Evolutionary conservation across 2,888 invertebrate species (phyloP).

Genomic region (Seira sanloemensis): DNA sequence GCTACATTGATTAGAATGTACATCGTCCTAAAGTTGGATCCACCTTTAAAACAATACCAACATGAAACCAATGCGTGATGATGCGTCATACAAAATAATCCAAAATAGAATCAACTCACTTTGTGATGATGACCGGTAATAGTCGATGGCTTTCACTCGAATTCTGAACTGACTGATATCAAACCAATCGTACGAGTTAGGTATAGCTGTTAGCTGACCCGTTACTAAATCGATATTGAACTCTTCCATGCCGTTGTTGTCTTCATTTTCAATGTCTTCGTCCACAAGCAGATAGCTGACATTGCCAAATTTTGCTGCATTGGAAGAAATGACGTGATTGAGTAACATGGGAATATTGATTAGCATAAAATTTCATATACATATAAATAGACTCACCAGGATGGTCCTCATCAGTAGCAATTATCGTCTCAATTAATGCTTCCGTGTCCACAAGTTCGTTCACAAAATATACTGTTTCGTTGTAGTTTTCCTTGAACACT

Average conservation of each 20-base stretch:
- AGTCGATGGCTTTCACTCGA: constrained; percentile 42
- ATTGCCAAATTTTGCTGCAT: constrained; percentile 31
- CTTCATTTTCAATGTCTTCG: neutral
- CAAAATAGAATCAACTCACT: neutral
- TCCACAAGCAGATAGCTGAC: constrained; percentile 35
- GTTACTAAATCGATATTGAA: constrained; percentile 22
- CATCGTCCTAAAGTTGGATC: neutral
- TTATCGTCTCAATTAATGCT: neutral
- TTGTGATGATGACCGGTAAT: constrained; percentile 30
- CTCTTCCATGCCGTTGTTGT: neutral
- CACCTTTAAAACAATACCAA: neutral
- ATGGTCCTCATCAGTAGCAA: constrained; percentile 56
- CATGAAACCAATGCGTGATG: neutral
- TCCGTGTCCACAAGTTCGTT: neutral
- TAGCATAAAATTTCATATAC: too few relatives aligned
- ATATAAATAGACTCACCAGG: constrained; percentile 10
- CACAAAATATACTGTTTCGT: neutral
- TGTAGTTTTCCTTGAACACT: neutral
- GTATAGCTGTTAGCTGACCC: constrained; percentile 29
- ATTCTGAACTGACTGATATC: neutral
- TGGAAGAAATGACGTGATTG: too few relatives aligned
- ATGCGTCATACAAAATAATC: neutral
- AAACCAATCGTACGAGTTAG: constrained; percentile 38
- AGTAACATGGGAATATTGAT: too few relatives aligned
- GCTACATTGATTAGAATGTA: neutral